A percentile compares a stretch with the other conserved stretches of the same genome.
Conservation (phyloP, 37 sponge, comb jelly and placozoan species). For the Chondrilla cf. caribensis region DNA sequence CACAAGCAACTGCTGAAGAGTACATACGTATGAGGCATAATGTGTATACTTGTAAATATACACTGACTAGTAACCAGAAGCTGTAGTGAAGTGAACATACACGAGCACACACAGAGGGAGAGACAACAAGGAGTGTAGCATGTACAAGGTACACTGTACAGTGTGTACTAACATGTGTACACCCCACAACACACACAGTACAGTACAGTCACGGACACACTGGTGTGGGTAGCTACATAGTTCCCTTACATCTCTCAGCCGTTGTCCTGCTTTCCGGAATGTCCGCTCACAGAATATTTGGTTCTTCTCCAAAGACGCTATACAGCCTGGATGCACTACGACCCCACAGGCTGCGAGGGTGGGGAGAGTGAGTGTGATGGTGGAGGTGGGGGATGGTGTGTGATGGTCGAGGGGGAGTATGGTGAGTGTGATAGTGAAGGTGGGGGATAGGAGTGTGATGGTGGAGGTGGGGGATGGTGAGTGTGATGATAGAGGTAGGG, state of each 20-base stretch:
- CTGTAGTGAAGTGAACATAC: too few relatives aligned
- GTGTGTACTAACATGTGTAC: too few relatives aligned
- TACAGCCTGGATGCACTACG: conserved; percentile 55
- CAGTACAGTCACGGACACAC: too few relatives aligned
- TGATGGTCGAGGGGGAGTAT: neutral
- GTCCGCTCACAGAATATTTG: conserved; percentile 63
- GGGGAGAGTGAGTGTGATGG: neutral
- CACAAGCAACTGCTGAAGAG: too few relatives aligned
- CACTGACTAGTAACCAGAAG: too few relatives aligned
- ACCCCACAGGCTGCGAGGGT: conserved; percentile 54
- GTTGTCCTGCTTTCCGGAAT: conserved; percentile 69
- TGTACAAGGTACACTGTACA: too few relatives aligned
- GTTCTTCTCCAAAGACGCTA: conserved; percentile 46
- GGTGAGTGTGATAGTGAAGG: neutral
- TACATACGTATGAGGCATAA: too few relatives aligned
- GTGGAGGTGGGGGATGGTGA: neutral
- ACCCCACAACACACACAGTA: too few relatives aligned
- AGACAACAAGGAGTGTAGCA: too few relatives aligned
- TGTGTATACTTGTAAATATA: too few relatives aligned
- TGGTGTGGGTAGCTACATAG: too few relatives aligned
- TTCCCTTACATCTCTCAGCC: conserved; percentile 54
- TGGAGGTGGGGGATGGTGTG: neutral
- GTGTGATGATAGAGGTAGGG: neutral
- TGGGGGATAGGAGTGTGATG: neutral
- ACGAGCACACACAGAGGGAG: too few relatives aligned